Conservation (phyloP, 2,113 vertebrate species). For the Sminthopsis crassicaudata region DNA sequence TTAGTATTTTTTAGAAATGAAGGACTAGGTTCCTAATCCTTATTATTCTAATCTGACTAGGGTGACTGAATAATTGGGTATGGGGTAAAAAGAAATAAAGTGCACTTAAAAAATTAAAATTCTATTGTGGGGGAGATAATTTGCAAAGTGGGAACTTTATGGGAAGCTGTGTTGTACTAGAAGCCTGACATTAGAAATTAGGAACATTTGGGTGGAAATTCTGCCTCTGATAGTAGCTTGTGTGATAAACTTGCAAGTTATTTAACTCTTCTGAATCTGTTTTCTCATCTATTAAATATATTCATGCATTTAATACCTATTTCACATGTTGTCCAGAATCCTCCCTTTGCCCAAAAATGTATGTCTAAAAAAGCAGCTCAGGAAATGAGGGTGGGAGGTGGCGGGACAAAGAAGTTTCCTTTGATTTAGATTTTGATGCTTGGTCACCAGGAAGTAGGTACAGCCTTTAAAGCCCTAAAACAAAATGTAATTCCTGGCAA, state of each 20-base stretch:
- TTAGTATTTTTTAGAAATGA: not conserved
- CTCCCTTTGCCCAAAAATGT: conserved; percentile 3
- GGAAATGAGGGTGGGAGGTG: conserved; percentile 61
- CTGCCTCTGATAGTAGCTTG: not conserved
- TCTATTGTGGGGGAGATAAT: not conserved
- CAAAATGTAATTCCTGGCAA: conserved; percentile 66
- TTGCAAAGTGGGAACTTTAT: not conserved
- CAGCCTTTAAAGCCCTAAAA: conserved; percentile 67
- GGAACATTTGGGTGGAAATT: not conserved
- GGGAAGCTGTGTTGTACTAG: not conserved
- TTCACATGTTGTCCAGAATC: not conserved
- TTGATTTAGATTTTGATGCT: conserved; percentile 52
- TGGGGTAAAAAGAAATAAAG: not conserved
- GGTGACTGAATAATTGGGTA: not conserved
- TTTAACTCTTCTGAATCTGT: not conserved
- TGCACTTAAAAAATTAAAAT: not conserved
- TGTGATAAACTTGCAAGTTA: not conserved
- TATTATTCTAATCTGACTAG: not conserved
- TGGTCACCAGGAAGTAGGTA: conserved; percentile 78
- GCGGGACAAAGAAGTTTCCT: conserved; percentile 78
- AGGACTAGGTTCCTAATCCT: not conserved
- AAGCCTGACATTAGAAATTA: not conserved
- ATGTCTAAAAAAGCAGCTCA: not conserved
- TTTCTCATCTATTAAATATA: not conserved
- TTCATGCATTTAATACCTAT: not conserved